Evolutionary conservation across 2,113 vertebrate species (phyloP), one percentile per base, ranked within the genome.

Genomic region (Pterocles gutturalis): DNA sequence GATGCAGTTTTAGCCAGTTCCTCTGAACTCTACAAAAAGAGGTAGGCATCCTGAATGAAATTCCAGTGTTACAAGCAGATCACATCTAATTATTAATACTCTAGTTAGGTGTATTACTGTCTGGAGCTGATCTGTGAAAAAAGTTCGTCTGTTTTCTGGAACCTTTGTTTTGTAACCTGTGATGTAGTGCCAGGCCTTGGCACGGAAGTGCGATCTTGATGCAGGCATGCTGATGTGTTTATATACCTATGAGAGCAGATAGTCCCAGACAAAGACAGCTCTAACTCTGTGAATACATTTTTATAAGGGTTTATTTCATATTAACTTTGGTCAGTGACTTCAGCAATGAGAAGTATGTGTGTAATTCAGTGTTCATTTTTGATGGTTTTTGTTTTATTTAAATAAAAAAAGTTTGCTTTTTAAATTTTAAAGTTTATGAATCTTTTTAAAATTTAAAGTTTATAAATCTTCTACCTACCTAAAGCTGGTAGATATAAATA

Each of bases 161-260:
- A 92, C 65, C 70, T 97, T 96, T 93, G 87, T 83, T 96, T 92
- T 85, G 51, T 77, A 86, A 71, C 60, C 76, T 92, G 73, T 96
- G 92, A 95, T 92, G 82, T 53, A 80, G 79, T 96, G 76, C 80
- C 94, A 92, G 72, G 69, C 53, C 71, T 90, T 92, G 86, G 93
- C 87, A 85, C 0, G 0, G 87, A 62, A 87, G n/a, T 5, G 4
- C 26, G 38, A 38, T 79, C 82, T 53, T 80, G 73, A 13, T 65
- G 65, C 66, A 82, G 90, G 75, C 79, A 79, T 51, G 82, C 91
- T 83, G 76, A 55, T 93, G 45, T 93, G 85, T 94, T 97, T 96
- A 45, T 89, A 17, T 48, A 94, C 94, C 89, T 95, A 69, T 24
- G 91, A 89, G 57, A 90, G 79, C 48, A 73, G 72, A 84, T 65